Percentiles rank a stretch among this genome's conserved stretches.
Evolutionary conservation across 2,797 vertebrate species (phyloP).

Genomic region (Coluber constrictor): DNA sequence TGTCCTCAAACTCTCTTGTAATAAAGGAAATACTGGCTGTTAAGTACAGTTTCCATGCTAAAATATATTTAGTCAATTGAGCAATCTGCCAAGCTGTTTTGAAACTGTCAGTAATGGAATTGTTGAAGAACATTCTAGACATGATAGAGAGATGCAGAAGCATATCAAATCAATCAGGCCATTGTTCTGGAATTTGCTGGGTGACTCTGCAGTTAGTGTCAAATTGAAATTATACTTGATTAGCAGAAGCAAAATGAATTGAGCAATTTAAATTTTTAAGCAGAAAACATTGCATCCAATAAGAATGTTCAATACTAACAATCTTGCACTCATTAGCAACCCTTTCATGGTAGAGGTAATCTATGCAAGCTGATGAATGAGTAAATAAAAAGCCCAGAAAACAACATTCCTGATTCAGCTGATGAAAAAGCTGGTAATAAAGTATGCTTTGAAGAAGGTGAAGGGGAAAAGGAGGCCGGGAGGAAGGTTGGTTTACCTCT

Average conservation of each 20-base stretch:
- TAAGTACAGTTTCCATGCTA: slow-evolving; percentile 1
- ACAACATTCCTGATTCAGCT: slow-evolving; percentile 9
- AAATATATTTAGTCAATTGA: slow-evolving; percentile 18
- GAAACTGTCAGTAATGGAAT: slow-evolving; percentile 33
- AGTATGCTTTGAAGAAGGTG: not conserved
- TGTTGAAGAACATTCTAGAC: slow-evolving; percentile 42
- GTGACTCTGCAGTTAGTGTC: slow-evolving; percentile 31
- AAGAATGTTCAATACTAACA: not conserved
- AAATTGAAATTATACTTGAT: slow-evolving; percentile 29
- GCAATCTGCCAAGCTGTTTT: slow-evolving; percentile 46
- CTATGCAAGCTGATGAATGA: slow-evolving; percentile 24
- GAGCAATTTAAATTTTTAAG: slow-evolving; percentile 1
- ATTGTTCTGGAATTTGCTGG: slow-evolving; percentile 13
- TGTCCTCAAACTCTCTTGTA: not conserved
- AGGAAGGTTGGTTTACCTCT: not conserved
- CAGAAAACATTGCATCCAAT: not conserved
- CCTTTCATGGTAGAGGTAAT: slow-evolving; percentile 18
- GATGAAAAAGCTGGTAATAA: not conserved
- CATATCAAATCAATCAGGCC: slow-evolving; percentile 29
- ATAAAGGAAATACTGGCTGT: slow-evolving; percentile 8
- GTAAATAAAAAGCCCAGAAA: slow-evolving; percentile 16
- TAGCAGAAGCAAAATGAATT: slow-evolving; percentile 16
- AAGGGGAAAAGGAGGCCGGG: not conserved
- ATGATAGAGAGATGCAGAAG: slow-evolving; percentile 1
- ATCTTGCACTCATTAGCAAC: slow-evolving; percentile 10